phyloP scores from a whole-genome alignment of 2,888 invertebrate species.

The Opisthograptis luteolata region DNA sequence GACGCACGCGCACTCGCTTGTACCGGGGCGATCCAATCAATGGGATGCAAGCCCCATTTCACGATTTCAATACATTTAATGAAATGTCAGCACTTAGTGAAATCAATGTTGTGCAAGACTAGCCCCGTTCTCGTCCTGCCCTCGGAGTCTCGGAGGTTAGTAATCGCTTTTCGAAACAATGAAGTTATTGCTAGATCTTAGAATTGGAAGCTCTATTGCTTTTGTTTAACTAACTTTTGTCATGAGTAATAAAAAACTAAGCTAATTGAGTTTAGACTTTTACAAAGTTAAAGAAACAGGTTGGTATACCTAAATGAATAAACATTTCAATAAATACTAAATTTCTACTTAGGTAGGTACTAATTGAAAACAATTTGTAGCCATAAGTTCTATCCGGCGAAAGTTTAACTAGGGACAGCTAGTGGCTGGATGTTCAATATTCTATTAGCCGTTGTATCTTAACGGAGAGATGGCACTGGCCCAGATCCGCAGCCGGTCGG shows the following conservation, averaged over 20 bases:
- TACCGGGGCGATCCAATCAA: slow-evolving; percentile 71
- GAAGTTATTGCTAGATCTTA: slow-evolving; percentile 15
- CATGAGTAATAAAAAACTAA: too few species aligned
- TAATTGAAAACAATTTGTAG: slow-evolving; percentile 24
- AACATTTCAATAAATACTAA: slow-evolving; percentile 6
- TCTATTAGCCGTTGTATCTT: slow-evolving; percentile 80
- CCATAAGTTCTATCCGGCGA: slow-evolving; percentile 27
- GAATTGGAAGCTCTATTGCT: slow-evolving; percentile 16
- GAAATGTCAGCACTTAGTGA: slow-evolving; percentile 81
- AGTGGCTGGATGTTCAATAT: slow-evolving; percentile 67
- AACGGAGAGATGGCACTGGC: slow-evolving; percentile 79
- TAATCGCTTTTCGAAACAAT: slow-evolving; percentile 22
- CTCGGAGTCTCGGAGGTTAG: slow-evolving; percentile 38
- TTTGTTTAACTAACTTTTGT: not conserved
- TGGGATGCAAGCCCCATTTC: slow-evolving; percentile 78
- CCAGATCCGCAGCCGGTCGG: slow-evolving; percentile 78
- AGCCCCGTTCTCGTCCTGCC: slow-evolving; percentile 53
- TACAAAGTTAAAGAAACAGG: too few species aligned
- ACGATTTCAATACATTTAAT: slow-evolving; percentile 83
- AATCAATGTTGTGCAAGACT: slow-evolving; percentile 72
- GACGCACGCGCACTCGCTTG: slow-evolving; percentile 64
- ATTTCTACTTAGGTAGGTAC: too few species aligned
- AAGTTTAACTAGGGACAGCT: slow-evolving; percentile 39
- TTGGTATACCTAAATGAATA: too few species aligned
- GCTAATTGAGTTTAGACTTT: too few species aligned